Conservation (phyloP, 2,888 invertebrate species). For the Drosophila setosimentum region DNA sequence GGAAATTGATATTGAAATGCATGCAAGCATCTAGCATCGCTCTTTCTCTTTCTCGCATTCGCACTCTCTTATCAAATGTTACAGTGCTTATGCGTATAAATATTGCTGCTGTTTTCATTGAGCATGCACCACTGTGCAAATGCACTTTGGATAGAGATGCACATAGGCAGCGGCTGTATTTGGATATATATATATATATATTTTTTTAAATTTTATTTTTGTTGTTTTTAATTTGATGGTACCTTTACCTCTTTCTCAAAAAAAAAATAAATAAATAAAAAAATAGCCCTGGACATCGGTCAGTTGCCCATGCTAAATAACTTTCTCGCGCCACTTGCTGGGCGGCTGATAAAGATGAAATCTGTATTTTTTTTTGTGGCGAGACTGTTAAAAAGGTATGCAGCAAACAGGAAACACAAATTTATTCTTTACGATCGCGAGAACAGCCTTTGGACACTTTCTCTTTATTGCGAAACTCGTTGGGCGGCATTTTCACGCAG, state of each 20-base stretch:
- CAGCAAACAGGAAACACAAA: conserved; percentile 81
- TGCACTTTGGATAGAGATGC: conserved; percentile 21
- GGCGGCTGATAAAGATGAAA: conserved; percentile 56
- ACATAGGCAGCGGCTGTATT: conserved; percentile 27
- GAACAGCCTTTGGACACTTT: conserved; percentile 82
- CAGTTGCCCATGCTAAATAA: conserved; percentile 43
- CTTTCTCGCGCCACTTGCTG: conserved; percentile 63
- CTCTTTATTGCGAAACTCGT: conserved; percentile 81
- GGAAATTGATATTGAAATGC: conserved; percentile 30
- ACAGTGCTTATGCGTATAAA: background rate
- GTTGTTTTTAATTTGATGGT: conserved; percentile 41
- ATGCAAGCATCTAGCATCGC: conserved; percentile 4
- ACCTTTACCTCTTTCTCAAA: conserved; percentile 35
- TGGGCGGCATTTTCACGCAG: conserved; percentile 80
- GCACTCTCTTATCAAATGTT: conserved; percentile 28
- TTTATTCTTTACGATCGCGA: conserved; percentile 83
- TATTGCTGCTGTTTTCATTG: conserved; percentile 1
- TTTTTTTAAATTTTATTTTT: conserved; percentile 40
- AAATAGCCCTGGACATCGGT: conserved; percentile 33
- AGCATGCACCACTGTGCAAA: conserved; percentile 38
- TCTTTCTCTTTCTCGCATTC: background rate
- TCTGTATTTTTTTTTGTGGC: conserved; percentile 30
- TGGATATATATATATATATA: conserved; percentile 21
- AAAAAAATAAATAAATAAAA: background rate
- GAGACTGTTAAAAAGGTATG: conserved; percentile 46